phyloP scores from a whole-genome alignment of 2,113 vertebrate genomes.

The Alethe castanea region DNA sequence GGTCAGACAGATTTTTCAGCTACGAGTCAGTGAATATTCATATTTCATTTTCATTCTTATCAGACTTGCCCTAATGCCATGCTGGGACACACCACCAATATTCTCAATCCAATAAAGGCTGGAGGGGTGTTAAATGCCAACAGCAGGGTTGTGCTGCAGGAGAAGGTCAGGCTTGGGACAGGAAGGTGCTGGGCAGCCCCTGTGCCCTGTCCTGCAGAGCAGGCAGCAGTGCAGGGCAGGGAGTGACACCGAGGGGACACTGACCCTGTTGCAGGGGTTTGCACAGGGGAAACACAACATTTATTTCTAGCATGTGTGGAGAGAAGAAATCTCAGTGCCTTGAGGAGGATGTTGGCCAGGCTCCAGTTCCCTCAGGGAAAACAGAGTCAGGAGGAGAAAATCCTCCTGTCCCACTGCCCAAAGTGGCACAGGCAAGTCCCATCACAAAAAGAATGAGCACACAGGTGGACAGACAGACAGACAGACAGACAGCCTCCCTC shows the following conservation, averaged over 20 bases:
- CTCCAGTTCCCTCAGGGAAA: background rate
- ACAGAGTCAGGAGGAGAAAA: background rate
- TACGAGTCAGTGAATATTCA: background rate
- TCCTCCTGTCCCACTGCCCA: background rate
- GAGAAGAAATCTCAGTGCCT: background rate
- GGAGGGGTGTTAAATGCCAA: background rate
- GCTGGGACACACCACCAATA: background rate
- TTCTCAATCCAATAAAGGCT: background rate
- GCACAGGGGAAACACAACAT: background rate
- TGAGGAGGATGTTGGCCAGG: background rate
- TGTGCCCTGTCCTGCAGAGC: background rate
- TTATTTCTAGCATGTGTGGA: fast-evolving
- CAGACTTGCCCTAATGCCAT: background rate
- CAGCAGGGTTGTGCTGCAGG: background rate
- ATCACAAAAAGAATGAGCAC: background rate
- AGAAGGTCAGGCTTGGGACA: background rate
- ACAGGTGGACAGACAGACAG: background rate
- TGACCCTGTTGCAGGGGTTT: background rate
- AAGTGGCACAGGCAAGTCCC: fast-evolving
- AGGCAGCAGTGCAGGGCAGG: background rate
- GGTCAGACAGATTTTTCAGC: background rate
- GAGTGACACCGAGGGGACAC: background rate
- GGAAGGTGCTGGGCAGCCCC: background rate
- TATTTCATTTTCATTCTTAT: background rate
- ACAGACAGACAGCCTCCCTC: background rate